These are phyloP conservation scores for Pristionchus fissidentatus DNA, from an alignment of 2,888 invertebrate genomes.

Conservation along the genomic window DNA sequence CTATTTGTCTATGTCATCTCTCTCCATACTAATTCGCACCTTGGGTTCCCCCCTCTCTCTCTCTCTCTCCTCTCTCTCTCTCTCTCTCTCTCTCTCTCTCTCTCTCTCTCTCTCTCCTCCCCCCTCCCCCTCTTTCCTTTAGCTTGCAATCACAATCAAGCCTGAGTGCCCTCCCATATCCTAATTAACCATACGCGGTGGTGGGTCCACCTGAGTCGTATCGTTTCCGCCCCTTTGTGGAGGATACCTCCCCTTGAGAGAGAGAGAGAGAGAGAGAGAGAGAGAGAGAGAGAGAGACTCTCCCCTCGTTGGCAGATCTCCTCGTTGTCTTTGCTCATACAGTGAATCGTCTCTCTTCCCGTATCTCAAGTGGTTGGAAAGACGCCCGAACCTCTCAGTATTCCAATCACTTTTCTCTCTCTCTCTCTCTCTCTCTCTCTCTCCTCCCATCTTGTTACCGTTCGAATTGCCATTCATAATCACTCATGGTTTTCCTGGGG, in stretches of 20 bases:
- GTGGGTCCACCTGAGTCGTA: slow-evolving; percentile 24
- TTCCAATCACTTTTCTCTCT: slow-evolving; percentile 24
- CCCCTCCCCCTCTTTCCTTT: not conserved
- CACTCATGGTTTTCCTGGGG: not conserved
- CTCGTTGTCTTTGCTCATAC: no score
- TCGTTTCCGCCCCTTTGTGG: slow-evolving; percentile 26
- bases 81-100: not conserved
- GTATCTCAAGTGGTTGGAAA: slow-evolving; percentile 1
- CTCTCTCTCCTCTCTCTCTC: not conserved
- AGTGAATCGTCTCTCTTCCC: not conserved
- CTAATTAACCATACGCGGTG: slow-evolving; percentile 4
- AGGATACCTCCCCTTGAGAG: no score
- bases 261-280: no score
- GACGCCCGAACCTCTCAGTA: slow-evolving; percentile 11
- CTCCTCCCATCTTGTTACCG: not conserved
- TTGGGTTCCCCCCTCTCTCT: no score
- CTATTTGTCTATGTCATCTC: not conserved
- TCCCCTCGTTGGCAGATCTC: no score
- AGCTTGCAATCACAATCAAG: not conserved
- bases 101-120: not conserved
- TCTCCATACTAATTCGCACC: not conserved
- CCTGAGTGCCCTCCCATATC: slow-evolving; percentile 19
- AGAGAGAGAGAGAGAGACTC: no score
- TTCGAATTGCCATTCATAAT: slow-evolving; percentile 8
- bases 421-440: not conserved